Base-by-base conservation (phyloP, 1,140 invertebrate species). In the Drosophila pseudoananassae region DNA sequence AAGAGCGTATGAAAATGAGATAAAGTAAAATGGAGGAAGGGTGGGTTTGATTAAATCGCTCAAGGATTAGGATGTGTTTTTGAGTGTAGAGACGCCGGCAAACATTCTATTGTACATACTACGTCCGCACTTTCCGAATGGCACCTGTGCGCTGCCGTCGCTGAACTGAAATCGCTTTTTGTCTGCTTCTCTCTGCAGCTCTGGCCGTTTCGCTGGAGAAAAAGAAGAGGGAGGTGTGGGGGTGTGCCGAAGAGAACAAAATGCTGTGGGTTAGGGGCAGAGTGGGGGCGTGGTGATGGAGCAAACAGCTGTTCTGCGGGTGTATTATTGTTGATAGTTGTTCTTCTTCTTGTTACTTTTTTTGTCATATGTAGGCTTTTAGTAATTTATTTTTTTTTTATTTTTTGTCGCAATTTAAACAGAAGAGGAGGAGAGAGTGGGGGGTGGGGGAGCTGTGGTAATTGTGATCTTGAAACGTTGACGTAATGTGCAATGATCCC, bases 401-500 rank as follows among this genome's bases (percentile, higher is more conserved):
- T 72, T 66, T 78, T 82, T 74, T 78, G 52, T 61, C 23, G 79
- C 64, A 83, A 74, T 75, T 83, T 43, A 59, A 55, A 57, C 23
- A 23, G 31, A 12, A 12, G 10, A 9, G 8, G 33, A 25, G 8
- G n/a, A 7, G 9, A 31, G 45, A 54, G 45, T 27, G 20, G 31
- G 36, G 38, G 12, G 47, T 38, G 58, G 66, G 38, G 4, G 38
- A 2, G 40, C 14, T 56, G 43, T 58, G 64, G 71, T 58, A 68
- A 72, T 82, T 84, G 76, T 88, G 82, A 87, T 87, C 82, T 87
- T 87, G 82, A 87, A 87, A 88, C 83, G 78, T 78, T 87, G 82
- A 88, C 83, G 83, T 78, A 88, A 87, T 87, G 75, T 87, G 82
- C 83, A 88, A 87, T 87, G 82, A 87, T 87, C 82, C 82, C 82